Base-by-base conservation (phyloP, 2,888 invertebrate genomes). In the Lypha dubia region DNA sequence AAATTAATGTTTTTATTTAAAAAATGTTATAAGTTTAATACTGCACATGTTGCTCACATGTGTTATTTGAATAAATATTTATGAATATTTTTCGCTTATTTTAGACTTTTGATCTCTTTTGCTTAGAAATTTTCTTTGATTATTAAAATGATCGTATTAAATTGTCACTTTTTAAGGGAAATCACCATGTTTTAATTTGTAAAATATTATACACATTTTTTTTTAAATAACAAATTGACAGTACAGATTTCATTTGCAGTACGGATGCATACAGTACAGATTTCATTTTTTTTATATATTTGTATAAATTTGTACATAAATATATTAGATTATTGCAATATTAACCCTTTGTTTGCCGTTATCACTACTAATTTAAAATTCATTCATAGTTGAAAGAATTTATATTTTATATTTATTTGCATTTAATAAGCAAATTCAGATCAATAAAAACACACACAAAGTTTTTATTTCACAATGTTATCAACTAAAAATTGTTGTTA, bases 251-350 rank as follows among this genome's bases (percentile, higher is more conserved):
- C 11, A 46, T 38, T 38, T 38, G n/a, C n/a, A n/a, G n/a, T n/a
- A n/a, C n/a, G n/a, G n/a, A n/a, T n/a, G n/a, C n/a, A 17, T 38
- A 62, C 17, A 20, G 28, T 17, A 84, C 1, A 5, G 6, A 46
- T 17, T 46, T 17, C 11, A 46, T 38, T 38, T 38, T 2, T 11
- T 15, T 28, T n/a, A 28, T 20, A 53, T 5, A 65, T 3, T 44
- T n/a, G 17, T n/a, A 17, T 32, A 49, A 35, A 35, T n/a, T n/a
- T n/a, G n/a, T n/a, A 9, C 7, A n/a, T 28, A n/a, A n/a, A n/a
- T 84, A 76, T 86, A 79, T 76, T 82, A 86, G 86, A 51, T 70
- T 53, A 79, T 46, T 51, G 44, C 24, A 79, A 83, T 70, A 44
- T 71, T 58, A 65, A 76, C 44, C 70, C 56, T 38, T 71, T 60